A percentile compares a stretch with the other conserved stretches of the same genome.
phyloP scores from a whole-genome alignment of 2,888 invertebrate species.

The Ommatoiulus sabulosus region DNA sequence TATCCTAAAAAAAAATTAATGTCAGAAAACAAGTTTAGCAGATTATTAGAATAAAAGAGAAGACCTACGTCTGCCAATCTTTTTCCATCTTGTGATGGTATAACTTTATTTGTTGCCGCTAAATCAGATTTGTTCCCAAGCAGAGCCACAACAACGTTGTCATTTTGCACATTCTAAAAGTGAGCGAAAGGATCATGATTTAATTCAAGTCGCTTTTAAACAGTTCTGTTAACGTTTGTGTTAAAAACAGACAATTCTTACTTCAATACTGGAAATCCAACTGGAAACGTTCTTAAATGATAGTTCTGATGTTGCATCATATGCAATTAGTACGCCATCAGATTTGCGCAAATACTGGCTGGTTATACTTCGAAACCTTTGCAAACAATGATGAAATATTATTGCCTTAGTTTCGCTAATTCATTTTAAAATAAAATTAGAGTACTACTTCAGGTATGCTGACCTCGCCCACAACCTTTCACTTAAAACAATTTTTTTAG shows the following conservation, averaged over 20 bases:
- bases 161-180: constrained; percentile 50
- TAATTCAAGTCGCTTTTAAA: not conserved
- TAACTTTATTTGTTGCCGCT: not conserved
- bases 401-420: too few species aligned
- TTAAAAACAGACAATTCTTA: constrained; percentile 59
- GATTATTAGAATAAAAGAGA: not conserved
- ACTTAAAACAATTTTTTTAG: too few species aligned
- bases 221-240: not conserved
- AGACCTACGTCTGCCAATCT: constrained; percentile 18
- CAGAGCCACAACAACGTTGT: constrained; percentile 12
- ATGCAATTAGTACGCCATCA: constrained; percentile 72
- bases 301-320: constrained; percentile 71
- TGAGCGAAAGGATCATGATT: not conserved
- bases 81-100: constrained; percentile 25
- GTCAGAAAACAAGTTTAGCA: too few species aligned
- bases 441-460: too few species aligned
- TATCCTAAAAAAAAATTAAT: constrained; percentile 51
- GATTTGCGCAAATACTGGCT: constrained; percentile 63
- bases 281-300: constrained; percentile 71
- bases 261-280: constrained; percentile 69
- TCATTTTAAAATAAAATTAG: too few species aligned
- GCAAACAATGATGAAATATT: too few species aligned
- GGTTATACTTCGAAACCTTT: too few species aligned
- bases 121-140: constrained; percentile 52
- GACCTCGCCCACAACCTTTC: too few species aligned